Base-by-base conservation (phyloP, 2,888 invertebrate species). In the Drosophila flavopinicola region DNA sequence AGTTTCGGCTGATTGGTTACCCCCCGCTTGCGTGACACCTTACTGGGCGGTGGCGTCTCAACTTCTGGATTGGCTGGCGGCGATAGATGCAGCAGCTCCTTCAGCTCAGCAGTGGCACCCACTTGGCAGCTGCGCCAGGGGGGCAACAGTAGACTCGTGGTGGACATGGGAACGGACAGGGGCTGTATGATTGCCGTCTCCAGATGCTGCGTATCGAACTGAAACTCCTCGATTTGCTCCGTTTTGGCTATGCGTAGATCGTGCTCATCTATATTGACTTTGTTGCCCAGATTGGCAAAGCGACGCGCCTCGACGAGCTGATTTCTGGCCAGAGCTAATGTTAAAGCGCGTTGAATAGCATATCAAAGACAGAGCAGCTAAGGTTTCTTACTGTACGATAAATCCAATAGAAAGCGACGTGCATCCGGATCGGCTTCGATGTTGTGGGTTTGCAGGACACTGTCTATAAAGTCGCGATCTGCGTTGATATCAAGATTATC, bases 101-200 rank as follows among this genome's bases (percentile, higher is more conserved):
- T 69, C n/a, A 68, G 30, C 13, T 68, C 52, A 0, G 23, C 64
- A 20, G 38, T 69, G 33, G 56, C 38, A 6, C 70, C 68, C 29
- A 68, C 56, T 38, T 69, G 70, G 15, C 68, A 68, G 13, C 35
- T 69, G 38, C 70, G 68, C 68, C 68, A 69, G 0, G 68, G 68
- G 3, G 68, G 68, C 57, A 68, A 23, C 23, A 69, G 6, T 0
- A 68, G 52, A 11, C 70, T 44, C 2, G 47, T 38, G 3, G 64
- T 9, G 0, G 42, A 33, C 0, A 54, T 1, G 2, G 68, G 70
- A 1, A 32, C 1, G 2, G 51, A 5, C 1, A 69, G 17, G 10
- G 51, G 25, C 5, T 69, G 64, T 1, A 69, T 32, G 10, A 52
- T 48, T 10, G 51, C 9, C 3, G 69, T 69, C 23, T 10, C 1